Evolutionary conservation across 2,888 invertebrate genomes (phyloP).

Genomic region (Sesia apiformis): DNA sequence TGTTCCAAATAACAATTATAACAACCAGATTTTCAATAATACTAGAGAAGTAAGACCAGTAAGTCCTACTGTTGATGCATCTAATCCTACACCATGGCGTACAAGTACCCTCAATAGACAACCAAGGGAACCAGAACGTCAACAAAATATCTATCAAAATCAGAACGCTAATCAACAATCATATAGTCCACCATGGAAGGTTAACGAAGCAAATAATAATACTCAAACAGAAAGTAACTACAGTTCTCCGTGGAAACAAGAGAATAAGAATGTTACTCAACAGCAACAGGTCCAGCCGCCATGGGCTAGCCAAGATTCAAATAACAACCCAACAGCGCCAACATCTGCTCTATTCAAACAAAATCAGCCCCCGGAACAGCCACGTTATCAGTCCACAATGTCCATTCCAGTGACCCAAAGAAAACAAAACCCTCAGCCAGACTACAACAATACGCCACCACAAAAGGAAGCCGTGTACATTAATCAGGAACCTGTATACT

Average conservation of each 20-base stretch:
- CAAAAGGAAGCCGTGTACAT: conserved; percentile 62
- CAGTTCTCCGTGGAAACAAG: conserved; percentile 47
- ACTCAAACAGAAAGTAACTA: conserved; percentile 29
- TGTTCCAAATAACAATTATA: conserved; percentile 21
- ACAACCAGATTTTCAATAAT: conserved; percentile 38
- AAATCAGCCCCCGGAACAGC: conserved; percentile 31
- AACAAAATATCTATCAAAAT: conserved; percentile 32
- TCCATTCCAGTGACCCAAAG: conserved; percentile 62
- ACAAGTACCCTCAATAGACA: conserved; percentile 51
- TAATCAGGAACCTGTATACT: conserved; percentile 61
- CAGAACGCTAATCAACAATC: conserved; percentile 32
- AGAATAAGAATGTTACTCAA: conserved; percentile 24
- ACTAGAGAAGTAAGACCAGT: conserved; percentile 23
- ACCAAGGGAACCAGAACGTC: conserved; percentile 36
- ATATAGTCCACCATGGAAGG: conserved; percentile 50
- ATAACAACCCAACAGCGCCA: conserved; percentile 42
- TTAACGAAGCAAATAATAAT: conserved; percentile 43
- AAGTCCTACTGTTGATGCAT: conserved; percentile 29
- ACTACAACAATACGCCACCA: conserved; percentile 37
- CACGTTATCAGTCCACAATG: conserved; percentile 63
- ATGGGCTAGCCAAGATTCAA: conserved; percentile 40
- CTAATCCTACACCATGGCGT: conserved; percentile 52
- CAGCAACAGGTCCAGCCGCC: conserved; percentile 45
- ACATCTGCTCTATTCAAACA: conserved; percentile 29
- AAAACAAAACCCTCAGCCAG: conserved; percentile 43